These are phyloP conservation scores for Petaurus breviceps DNA, from an alignment of 2,113 vertebrate species.

Conservation along the genomic window DNA sequence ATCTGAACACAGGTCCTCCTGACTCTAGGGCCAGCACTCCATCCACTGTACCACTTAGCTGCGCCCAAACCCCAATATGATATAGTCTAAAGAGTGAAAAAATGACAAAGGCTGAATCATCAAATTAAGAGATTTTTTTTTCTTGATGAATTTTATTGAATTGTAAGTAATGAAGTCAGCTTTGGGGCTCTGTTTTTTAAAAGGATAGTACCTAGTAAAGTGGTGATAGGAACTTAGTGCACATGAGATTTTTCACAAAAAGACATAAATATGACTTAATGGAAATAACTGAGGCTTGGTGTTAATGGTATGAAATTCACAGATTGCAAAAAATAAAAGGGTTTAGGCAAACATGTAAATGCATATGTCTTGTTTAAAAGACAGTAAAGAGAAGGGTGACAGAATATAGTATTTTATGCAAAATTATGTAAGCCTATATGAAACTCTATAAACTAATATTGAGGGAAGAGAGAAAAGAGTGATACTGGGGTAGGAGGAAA, in stretches of 20 bases:
- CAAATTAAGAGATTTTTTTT: not conserved
- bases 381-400: not conserved
- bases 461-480: not conserved
- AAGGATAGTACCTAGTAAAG: not conserved
- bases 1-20: not conserved
- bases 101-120: not conserved
- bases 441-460: not conserved
- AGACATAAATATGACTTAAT: not conserved
- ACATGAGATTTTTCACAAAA: not conserved
- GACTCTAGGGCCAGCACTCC: not conserved
- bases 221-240: not conserved
- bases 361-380: not conserved
- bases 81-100: not conserved
- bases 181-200: not conserved
- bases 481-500: not conserved
- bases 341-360: not conserved
- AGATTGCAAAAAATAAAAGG: not conserved
- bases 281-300: not conserved
- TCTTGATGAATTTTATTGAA: not conserved
- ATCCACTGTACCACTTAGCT: rapidly evolving
- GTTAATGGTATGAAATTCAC: not conserved
- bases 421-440: not conserved
- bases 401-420: not conserved
- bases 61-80: not conserved
- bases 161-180: not conserved